Conservation (phyloP, 2,888 invertebrate genomes). For the Torymus tubicola region DNA sequence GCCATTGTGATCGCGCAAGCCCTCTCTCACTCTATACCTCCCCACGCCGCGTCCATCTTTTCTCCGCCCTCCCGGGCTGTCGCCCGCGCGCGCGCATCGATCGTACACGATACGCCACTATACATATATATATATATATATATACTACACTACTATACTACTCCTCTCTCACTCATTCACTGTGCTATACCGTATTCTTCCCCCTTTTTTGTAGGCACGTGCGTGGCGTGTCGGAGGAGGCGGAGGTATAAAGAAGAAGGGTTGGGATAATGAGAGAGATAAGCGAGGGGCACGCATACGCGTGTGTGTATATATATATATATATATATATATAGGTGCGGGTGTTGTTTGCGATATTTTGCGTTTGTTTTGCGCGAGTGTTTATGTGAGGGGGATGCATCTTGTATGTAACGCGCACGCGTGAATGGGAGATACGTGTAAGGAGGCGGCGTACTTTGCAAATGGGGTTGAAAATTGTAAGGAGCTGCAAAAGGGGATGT, state of each 20-base stretch:
- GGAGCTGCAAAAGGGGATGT: too few relatives aligned
- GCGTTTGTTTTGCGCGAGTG: slow-evolving; percentile 39
- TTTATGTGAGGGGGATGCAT: too few relatives aligned
- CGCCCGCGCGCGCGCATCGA: slow-evolving; percentile 55
- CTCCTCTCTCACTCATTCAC: too few relatives aligned
- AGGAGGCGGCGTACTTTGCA: too few relatives aligned
- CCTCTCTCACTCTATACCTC: slow-evolving; percentile 42
- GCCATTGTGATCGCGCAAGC: not conserved
- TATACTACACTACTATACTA: too few relatives aligned
- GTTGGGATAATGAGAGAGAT: not conserved
- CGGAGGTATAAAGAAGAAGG: not conserved
- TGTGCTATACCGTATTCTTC: slow-evolving; percentile 59
- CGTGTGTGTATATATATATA: not conserved
- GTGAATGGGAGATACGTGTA: too few relatives aligned
- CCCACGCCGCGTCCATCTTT: slow-evolving; percentile 45
- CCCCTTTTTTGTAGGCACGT: slow-evolving; percentile 58
- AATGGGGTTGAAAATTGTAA: too few relatives aligned
- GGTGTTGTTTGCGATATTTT: slow-evolving; percentile 26
- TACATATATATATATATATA: too few relatives aligned
- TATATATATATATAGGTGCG: not conserved
- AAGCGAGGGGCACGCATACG: not conserved
- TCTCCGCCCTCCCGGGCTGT: slow-evolving; percentile 53
- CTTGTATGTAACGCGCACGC: too few relatives aligned
- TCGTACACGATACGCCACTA: slow-evolving; percentile 50
- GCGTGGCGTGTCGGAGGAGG: not conserved